Base-by-base conservation (phyloP, 1,140 invertebrate species). In the Trichonephila clavipes region DNA sequence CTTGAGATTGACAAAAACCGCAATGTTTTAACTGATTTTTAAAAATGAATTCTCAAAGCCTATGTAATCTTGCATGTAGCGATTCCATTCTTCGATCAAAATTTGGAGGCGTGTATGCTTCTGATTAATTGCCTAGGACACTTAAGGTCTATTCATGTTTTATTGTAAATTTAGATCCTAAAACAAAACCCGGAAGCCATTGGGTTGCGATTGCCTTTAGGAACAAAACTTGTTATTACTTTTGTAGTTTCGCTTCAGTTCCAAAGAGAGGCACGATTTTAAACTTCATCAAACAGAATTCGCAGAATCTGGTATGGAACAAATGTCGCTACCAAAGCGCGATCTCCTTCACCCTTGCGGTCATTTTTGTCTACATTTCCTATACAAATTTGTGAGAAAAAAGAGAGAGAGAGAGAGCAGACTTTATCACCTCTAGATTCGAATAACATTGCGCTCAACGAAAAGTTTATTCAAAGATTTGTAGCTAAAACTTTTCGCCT, bases 111-210 rank as follows among this genome's bases (percentile, higher is more conserved):
- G 66, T 77, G 10, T 89, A 72, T 72, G 28, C n/a, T n/a, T n/a
- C n/a, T n/a, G n/a, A n/a, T n/a, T n/a, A n/a, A n/a, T n/a, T n/a
- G n/a, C n/a, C n/a, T n/a, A n/a, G n/a, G n/a, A n/a, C 10, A 6
- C 12, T 1, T n/a, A 34, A 34, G 1, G 7, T 3, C 6, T 88
- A 5, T 44, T 64, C 21, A 28, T 62, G 58, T 40, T 88, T 88
- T 51, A 88, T 88, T 44, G 19, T 66, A 18, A 88, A 88, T 88
- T 88, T 88, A 40, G 86, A 88, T 88, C 16, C 59, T 58, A 88
- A 69, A 28, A 16, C 19, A 24, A 16, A n/a, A n/a, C 86, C 86
- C 6, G 86, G 86, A 6, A 88, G 61, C 66, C 86, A 88, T 66
- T 88, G 86, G 86, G 40, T 88, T 2, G 86, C 59, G 1, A 40